A percentile compares a stretch with the other conserved stretches of the same genome.
phyloP scores from a whole-genome alignment of 2,888 invertebrate genomes.

The Chrysodeixis includens region DNA sequence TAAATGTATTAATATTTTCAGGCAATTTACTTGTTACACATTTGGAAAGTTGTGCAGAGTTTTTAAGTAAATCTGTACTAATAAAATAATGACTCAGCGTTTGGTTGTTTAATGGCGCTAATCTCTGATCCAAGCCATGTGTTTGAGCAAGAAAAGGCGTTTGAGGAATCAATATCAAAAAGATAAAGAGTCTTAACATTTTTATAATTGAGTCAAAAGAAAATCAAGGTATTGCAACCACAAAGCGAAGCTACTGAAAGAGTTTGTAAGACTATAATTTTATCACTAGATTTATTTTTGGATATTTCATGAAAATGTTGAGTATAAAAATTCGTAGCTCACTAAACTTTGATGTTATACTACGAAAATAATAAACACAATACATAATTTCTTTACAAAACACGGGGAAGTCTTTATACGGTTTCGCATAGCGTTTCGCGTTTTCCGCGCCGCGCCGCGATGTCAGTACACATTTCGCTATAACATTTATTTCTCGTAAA shows the following conservation, averaged over 20 bases:
- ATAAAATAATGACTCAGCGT: not conserved
- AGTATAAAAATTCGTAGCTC: not conserved
- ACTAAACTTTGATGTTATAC: not conserved
- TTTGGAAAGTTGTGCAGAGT: conserved; percentile 20
- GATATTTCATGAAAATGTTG: too few species aligned
- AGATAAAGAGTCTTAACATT: too few species aligned
- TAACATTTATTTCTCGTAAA: conserved; percentile 61
- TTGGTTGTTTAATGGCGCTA: too few species aligned
- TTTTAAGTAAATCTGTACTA: not conserved
- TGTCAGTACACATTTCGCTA: conserved; percentile 45
- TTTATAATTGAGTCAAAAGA: too few species aligned
- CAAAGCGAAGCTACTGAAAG: too few species aligned
- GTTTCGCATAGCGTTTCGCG: conserved; percentile 37
- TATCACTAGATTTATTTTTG: too few species aligned
- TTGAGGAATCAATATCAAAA: too few species aligned
- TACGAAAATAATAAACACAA: conserved; percentile 1
- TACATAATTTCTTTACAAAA: conserved; percentile 44
- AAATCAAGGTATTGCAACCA: too few species aligned
- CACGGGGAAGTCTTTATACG: conserved; percentile 42
- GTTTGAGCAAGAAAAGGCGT: too few species aligned
- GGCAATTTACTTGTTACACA: conserved; percentile 25
- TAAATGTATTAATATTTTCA: conserved; percentile 38
- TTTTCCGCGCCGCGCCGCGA: conserved; percentile 42
- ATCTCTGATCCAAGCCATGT: too few species aligned
- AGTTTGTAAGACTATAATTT: too few species aligned